Evolutionary conservation across 1,140 invertebrate species (phyloP), one percentile per base, ranked within the genome.

Genomic region (Lerema accius): DNA sequence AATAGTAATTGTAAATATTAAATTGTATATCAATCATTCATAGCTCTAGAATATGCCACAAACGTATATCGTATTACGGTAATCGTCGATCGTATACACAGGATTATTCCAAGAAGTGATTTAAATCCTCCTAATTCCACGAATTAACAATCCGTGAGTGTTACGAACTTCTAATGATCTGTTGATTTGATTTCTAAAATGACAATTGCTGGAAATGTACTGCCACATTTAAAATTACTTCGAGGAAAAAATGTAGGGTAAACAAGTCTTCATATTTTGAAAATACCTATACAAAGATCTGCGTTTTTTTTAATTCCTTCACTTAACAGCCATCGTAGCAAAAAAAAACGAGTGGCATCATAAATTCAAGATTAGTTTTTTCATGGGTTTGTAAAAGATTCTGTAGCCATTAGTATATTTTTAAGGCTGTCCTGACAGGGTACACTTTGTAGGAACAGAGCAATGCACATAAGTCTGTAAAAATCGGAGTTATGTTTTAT

Each of bases 401-500:
- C 40, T 58, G 50, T 45, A 15, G 32, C 28, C 69, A 73, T 81
- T 71, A 74, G 73, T 72, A 66, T 69, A 77, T 68, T 75, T 73
- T 60, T 60, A 14, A 68, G 71, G 69, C 75, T 78, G 73, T 73
- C 71, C 69, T 61, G 61, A 65, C 63, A 76, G 75, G 73, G 71
- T 65, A 74, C 69, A 63, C 74, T 77, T 72, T 76, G 70, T 70
- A 73, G 73, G 79, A 68, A 79, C 64, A 74, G 70, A 63, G 56
- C 55, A 67, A 60, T 65, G 53, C 40, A 70, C 56, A 63, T 32
- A 65, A 71, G 66, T 73, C 70, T 73, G 71, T 80, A 85, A 82
- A 79, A 84, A 84, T 86, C 83, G 73, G 71, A 80, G 75, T 81
- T 84, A 88, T 82, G 76, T 84, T 86, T 88, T 88, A 84, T 82